Evolutionary conservation across 2,888 invertebrate genomes (phyloP).

Genomic region (Anthophora plumipes): DNA sequence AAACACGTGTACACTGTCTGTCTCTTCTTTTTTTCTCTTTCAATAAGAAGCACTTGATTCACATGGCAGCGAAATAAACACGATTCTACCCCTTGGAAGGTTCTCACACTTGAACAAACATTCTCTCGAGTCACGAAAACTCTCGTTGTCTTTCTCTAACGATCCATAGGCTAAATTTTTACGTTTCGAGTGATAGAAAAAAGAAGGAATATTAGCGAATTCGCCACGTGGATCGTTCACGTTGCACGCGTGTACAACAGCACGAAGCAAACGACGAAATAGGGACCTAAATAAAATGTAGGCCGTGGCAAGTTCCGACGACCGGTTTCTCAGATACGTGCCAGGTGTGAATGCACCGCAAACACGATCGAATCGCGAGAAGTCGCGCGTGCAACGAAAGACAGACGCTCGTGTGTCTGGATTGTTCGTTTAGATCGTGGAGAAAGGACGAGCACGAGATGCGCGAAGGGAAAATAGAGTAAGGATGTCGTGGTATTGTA

Average conservation of each 20-base stretch:
- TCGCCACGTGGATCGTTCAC: slow-evolving; percentile 33
- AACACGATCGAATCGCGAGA: neutral
- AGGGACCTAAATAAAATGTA: slow-evolving; percentile 51
- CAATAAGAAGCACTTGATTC: neutral
- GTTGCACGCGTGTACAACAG: slow-evolving; percentile 10
- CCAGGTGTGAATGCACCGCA: slow-evolving; percentile 45
- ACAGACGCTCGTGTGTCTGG: neutral
- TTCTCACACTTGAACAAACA: neutral
- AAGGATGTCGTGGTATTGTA: neutral
- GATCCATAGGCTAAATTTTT: too few species aligned
- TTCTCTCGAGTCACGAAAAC: slow-evolving; percentile 37
- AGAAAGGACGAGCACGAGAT: neutral
- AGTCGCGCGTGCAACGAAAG: neutral
- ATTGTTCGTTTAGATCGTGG: neutral
- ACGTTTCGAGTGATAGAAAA: too few species aligned
- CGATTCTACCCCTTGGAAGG: slow-evolving; percentile 4
- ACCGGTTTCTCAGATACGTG: slow-evolving; percentile 32
- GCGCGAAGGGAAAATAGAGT: neutral
- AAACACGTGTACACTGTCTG: slow-evolving; percentile 24
- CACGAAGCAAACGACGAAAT: slow-evolving; percentile 20
- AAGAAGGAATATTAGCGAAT: neutral
- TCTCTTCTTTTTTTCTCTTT: neutral
- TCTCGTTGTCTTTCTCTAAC: too few species aligned
- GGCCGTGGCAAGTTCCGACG: slow-evolving; percentile 38
- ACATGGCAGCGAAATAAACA: slow-evolving; percentile 13